A percentile compares a stretch with the other conserved stretches of the same genome.
phyloP scores from a whole-genome alignment of 2,113 vertebrate species.

The Mixornis gularis region DNA sequence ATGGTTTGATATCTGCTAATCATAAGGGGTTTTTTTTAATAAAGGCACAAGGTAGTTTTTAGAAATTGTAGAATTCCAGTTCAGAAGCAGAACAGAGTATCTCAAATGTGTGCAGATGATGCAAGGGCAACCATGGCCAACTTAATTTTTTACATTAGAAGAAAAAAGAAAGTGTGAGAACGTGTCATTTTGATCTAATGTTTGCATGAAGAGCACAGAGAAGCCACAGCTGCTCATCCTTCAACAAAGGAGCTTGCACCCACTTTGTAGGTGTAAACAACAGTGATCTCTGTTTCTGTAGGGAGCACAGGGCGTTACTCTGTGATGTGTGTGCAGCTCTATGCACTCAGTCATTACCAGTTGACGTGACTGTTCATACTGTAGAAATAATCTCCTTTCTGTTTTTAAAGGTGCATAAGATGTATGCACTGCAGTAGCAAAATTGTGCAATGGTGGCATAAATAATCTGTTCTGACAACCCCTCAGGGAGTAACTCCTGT shows the following conservation, averaged over 20 bases:
- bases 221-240: slow-evolving; percentile 30
- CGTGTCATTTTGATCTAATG: slow-evolving; percentile 1
- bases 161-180: neutral
- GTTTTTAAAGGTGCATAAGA: neutral
- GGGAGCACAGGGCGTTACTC: neutral
- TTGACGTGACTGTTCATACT: neutral
- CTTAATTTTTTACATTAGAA: neutral
- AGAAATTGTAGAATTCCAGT: rapidly evolving
- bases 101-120: neutral
- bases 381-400: neutral
- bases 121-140: neutral
- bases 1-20: neutral
- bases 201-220: neutral
- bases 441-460: neutral
- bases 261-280: neutral
- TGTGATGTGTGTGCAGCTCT: neutral
- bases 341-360: neutral
- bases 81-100: neutral
- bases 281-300: neutral
- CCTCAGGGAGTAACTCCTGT: neutral
- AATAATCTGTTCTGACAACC: slow-evolving; percentile 30
- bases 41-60: neutral
- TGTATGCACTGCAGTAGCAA: neutral
- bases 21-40: neutral
- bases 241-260: neutral